Base-by-base conservation (phyloP, 2,888 invertebrate species). In the Ormyrus pomaceus region DNA sequence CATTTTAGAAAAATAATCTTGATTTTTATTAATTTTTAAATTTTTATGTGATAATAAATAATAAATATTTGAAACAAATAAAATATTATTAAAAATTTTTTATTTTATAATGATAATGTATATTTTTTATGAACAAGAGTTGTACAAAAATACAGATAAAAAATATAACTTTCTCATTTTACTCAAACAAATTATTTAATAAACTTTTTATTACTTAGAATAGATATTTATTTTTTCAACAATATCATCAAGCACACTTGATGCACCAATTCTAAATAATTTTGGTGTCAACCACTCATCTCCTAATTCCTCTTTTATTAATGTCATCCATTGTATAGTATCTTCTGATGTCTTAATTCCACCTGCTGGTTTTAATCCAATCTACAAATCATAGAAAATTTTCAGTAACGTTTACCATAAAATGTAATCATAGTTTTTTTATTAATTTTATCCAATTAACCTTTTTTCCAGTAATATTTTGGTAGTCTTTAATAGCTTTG, bases 341-440 rank as follows among this genome's bases (percentile, higher is more conserved):
- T 99, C 98, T 66, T 93, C 93, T 0, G 95, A 93, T 0, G 96
- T 96, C 83, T 95, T 93, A 65, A 99, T 96, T 8, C 99, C 99
- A 13, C 99, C 99, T 34, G 99, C 99, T 34, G 99, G 98, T 91
- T 99, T 99, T 79, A 99, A 93, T 2, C 99, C 99, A 82, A 99
- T 95, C 96, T 97, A 87, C 62, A 88, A 87, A 84, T 78, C 82
- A 79, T 83, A 81, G 68, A 48, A 65, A 72, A 70, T 72, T n/a
- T 19, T n/a, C 4, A 70, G 76, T 76, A 58, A 65, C 53, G 46
- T 70, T 68, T 34, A 4, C 4, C 4, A 45, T 56, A 46, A 59
- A 68, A 58, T 6, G 8, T 68, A 50, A 50, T n/a, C 9, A 64
- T n/a, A 34, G 5, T 50, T 65, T 61, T 19, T 34, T 34, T 34